These are phyloP conservation scores for Phyllotreta cruciferae DNA, from an alignment of 2,888 invertebrate genomes.

Conservation along the genomic window DNA sequence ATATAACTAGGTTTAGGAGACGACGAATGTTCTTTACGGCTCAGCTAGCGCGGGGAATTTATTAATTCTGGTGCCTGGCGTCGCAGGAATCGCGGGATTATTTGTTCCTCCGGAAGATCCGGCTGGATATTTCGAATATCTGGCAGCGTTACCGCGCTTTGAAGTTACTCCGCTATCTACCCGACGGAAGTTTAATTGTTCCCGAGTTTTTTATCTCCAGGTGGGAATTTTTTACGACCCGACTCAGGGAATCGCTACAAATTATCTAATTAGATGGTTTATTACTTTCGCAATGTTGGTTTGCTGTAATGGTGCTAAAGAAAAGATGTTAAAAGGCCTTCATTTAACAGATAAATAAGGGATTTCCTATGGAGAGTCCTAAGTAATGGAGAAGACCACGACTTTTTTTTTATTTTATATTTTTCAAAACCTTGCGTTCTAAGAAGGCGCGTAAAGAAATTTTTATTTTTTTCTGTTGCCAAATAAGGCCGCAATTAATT, in stretches of 20 bases:
- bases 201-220: constrained; percentile 28
- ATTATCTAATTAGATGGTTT: too few species aligned
- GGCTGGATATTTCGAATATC: constrained; percentile 35
- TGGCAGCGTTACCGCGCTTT: constrained; percentile 28
- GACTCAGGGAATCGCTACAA: constrained; percentile 24
- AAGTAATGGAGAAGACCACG: too few species aligned
- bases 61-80: constrained; percentile 33
- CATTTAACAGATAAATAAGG: too few species aligned
- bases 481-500: too few species aligned
- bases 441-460: too few species aligned
- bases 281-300: too few species aligned
- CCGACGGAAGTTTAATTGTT: constrained; percentile 30
- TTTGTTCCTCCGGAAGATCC: constrained; percentile 31
- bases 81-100: constrained; percentile 30
- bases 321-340: too few species aligned
- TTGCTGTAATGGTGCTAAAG: too few species aligned
- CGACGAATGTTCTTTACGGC: constrained; percentile 34
- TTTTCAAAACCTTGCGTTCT: too few species aligned
- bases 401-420: too few species aligned
- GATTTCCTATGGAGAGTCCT: too few species aligned
- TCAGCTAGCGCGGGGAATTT: constrained; percentile 33
- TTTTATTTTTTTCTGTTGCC: too few species aligned
- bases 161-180: constrained; percentile 19
- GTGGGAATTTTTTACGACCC: not conserved
- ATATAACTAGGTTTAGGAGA: constrained; percentile 31